Evolutionary conservation across 2,797 vertebrate species (phyloP).

Genomic region (Crocidura indochinensis): DNA sequence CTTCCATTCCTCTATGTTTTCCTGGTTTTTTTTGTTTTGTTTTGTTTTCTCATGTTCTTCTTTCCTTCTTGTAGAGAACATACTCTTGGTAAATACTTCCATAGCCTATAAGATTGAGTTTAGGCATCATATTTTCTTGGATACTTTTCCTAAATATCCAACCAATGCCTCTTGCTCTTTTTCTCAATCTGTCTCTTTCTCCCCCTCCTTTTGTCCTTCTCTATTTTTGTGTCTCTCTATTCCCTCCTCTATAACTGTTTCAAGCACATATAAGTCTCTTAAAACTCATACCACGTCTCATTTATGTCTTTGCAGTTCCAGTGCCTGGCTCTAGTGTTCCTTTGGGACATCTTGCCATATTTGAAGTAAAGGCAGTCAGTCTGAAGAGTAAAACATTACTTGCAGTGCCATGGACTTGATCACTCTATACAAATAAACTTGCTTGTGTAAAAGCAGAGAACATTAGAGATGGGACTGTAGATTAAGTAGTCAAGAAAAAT

Average conservation of each 20-base stretch:
- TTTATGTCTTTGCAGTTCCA: not conserved
- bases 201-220: no score
- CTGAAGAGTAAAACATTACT: not conserved
- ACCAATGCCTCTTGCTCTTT: no score
- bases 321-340: fast-evolving
- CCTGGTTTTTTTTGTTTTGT: fast-evolving
- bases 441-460: not conserved
- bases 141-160: not conserved
- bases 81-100: not conserved
- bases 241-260: not conserved
- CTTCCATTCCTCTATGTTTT: not conserved
- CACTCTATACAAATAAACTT: conserved; percentile 6
- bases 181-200: no score
- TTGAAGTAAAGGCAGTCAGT: not conserved
- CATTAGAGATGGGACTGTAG: not conserved
- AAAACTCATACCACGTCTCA: not conserved
- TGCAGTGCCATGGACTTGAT: not conserved
- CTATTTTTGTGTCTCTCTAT: not conserved
- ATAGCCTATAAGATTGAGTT: not conserved
- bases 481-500: not conserved
- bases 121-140: not conserved
- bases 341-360: not conserved
- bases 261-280: not conserved
- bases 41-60: no score
- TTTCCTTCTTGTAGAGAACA: not conserved